Evolutionary conservation across 2,113 vertebrate species (phyloP).

Genomic region (Menura novaehollandiae): DNA sequence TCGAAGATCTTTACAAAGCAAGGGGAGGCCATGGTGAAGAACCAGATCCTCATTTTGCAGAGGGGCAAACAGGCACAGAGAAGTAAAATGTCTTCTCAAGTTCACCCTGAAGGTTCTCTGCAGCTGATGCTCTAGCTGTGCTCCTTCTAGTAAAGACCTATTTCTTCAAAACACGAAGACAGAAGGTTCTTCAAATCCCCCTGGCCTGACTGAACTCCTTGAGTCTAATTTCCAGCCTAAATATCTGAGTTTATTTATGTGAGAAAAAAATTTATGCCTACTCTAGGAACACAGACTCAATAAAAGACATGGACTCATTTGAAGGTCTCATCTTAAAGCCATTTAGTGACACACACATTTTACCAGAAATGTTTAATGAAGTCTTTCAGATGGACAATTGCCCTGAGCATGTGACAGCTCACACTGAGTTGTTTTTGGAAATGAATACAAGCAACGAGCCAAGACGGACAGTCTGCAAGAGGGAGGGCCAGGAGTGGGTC

Average conservation of each 20-base stretch:
- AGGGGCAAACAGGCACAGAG: background rate
- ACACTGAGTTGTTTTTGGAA: background rate
- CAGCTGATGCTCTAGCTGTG: background rate
- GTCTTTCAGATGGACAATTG: background rate
- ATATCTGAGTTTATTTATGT: background rate
- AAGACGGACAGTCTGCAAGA: background rate
- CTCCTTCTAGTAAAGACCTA: background rate
- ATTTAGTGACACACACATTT: background rate
- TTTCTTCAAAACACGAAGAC: background rate
- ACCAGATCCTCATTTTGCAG: background rate
- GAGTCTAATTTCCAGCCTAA: background rate
- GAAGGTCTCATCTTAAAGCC: background rate
- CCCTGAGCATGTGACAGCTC: background rate
- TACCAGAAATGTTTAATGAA: background rate
- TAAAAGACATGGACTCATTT: background rate
- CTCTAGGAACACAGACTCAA: background rate
- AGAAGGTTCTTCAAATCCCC: background rate
- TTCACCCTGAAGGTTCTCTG: background rate
- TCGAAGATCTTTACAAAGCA: background rate
- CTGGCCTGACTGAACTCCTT: background rate
- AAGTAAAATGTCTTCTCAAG: background rate
- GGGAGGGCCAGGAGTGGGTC: background rate
- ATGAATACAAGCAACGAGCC: background rate
- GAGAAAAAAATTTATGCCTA: background rate
- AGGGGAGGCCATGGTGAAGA: background rate